phyloP scores from a whole-genome alignment of 2,888 invertebrate species.

The Mimas tiliae region DNA sequence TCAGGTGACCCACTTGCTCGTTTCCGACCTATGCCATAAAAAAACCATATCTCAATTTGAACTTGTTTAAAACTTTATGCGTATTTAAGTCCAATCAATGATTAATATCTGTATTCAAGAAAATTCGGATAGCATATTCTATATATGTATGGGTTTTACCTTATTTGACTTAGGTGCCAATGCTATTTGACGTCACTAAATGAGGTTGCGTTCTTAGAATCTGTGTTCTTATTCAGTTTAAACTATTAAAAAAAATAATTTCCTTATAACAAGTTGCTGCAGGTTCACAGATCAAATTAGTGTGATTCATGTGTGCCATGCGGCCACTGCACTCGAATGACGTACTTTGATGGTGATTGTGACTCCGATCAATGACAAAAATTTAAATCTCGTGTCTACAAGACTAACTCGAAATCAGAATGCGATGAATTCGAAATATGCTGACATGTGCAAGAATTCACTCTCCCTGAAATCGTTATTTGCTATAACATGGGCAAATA shows the following conservation, averaged over 20 bases:
- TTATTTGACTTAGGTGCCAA: background rate
- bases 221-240: background rate
- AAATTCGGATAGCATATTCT: background rate
- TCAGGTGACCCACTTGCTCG: no score
- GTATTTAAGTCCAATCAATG: no score
- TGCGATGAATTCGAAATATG: no score
- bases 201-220: conserved; percentile 14
- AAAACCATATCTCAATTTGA: no score
- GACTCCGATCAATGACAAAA: background rate
- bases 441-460: no score
- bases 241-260: background rate
- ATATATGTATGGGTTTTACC: background rate
- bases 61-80: no score
- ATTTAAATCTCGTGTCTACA: no score
- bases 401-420: no score
- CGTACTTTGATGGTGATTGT: background rate
- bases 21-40: no score
- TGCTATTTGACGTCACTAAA: background rate
- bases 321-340: background rate
- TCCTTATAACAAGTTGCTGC: background rate
- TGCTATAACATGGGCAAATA: no score
- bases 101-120: no score
- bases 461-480: no score
- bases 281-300: background rate
- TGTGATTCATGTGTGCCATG: background rate